Evolutionary conservation across 92 coral and sea anemone genomes (phyloP).

Genomic region (Plumapathes pennacea): DNA sequence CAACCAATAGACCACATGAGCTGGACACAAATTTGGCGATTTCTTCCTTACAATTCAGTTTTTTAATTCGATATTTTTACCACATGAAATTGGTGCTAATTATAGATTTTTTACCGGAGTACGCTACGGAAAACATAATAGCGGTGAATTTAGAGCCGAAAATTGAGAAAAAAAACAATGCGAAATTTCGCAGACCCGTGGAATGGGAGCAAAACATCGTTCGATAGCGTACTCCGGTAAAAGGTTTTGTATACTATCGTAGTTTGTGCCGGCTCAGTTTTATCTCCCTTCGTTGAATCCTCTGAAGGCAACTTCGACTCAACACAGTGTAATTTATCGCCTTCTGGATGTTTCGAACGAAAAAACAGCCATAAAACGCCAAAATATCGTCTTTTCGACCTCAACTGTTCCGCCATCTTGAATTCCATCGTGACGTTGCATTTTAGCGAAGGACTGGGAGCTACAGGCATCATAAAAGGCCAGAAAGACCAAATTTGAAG

Average conservation of each 20-base stretch:
- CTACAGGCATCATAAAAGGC: neutral
- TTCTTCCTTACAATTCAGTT: too few species aligned
- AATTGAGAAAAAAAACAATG: too few species aligned
- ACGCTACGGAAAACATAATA: too few species aligned
- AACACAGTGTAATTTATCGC: neutral
- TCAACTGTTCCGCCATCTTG: slow-evolving; percentile 4
- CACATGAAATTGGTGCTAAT: too few species aligned
- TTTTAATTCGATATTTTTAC: too few species aligned
- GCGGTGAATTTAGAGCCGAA: too few species aligned
- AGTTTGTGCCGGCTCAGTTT: neutral
- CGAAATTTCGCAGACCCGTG: too few species aligned
- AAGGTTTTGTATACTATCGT: neutral
- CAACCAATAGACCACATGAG: too few species aligned
- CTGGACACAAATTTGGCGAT: too few species aligned
- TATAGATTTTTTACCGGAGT: too few species aligned
- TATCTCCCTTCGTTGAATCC: neutral
- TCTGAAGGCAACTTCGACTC: slow-evolving; percentile 1
- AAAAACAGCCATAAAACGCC: neutral
- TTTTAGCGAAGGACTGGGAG: neutral
- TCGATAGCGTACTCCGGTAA: slow-evolving; percentile 1
- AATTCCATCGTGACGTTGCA: neutral
- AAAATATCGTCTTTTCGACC: neutral
- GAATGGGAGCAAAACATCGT: too few species aligned
- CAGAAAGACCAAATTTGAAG: neutral
- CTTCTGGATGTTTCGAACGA: neutral